A percentile compares a stretch with the other conserved stretches of the same genome.
Conservation (phyloP, 2,888 invertebrate genomes). For the Drosophila flavopinicola region DNA sequence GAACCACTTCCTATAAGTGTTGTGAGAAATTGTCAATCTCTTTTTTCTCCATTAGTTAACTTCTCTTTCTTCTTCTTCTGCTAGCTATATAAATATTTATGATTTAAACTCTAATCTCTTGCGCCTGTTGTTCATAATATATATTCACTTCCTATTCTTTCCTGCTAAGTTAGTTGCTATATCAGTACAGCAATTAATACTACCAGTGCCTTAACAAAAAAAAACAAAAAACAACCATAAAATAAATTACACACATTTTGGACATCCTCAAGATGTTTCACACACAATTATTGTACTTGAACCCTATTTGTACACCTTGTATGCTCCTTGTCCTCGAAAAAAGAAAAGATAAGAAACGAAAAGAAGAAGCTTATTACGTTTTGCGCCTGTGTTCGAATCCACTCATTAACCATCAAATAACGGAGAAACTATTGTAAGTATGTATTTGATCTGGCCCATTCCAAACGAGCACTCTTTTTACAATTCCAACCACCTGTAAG, state of each 20-base stretch:
- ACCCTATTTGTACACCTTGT: neutral
- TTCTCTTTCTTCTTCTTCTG: neutral
- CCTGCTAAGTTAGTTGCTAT: conserved; percentile 49
- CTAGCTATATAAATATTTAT: neutral
- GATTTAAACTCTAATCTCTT: neutral
- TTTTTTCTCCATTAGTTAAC: too few relatives aligned
- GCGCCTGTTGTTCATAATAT: neutral
- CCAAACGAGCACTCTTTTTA: conserved; percentile 83
- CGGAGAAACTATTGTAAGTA: conserved; percentile 65
- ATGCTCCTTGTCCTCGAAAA: conserved; percentile 36
- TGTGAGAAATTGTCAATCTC: neutral
- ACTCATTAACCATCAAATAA: conserved; percentile 47
- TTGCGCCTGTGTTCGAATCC: conserved; percentile 43
- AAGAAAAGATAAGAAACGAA: too few relatives aligned
- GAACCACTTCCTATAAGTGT: conserved; percentile 12
- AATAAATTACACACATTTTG: conserved; percentile 8
- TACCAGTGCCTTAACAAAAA: conserved; percentile 72
- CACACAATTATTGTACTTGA: conserved; percentile 10
- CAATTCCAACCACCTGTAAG: conserved; percentile 82
- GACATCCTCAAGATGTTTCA: conserved; percentile 19
- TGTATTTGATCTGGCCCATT: conserved; percentile 82
- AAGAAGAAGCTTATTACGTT: conserved; percentile 58
- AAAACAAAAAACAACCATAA: conserved; percentile 27
- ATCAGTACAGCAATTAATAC: conserved; percentile 61
- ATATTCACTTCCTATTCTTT: conserved; percentile 17